phyloP scores from a whole-genome alignment of 1,140 invertebrate genomes.

The Lerema accius region DNA sequence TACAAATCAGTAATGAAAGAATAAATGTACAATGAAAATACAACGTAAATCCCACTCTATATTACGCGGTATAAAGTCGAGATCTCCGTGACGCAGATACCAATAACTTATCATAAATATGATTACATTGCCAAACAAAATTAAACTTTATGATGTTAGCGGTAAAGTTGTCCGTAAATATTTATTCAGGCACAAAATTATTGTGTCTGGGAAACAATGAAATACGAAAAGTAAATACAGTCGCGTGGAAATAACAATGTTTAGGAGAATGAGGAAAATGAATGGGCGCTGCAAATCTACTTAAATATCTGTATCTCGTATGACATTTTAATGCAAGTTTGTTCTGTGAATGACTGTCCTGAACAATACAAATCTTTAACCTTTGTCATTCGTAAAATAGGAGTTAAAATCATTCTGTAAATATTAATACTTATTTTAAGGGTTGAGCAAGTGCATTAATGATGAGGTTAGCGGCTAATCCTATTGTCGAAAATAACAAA shows the following conservation, averaged over 20 bases:
- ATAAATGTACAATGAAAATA: conserved; percentile 2
- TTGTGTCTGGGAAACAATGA: conserved; percentile 31
- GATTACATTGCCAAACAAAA: conserved; percentile 27
- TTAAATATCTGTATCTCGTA: conserved; percentile 15
- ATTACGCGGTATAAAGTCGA: conserved; percentile 9
- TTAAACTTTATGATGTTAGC: conserved; percentile 16
- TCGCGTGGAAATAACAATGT: conserved; percentile 32
- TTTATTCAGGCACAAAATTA: conserved; percentile 20
- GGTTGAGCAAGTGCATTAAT: too few relatives aligned
- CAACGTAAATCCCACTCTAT: conserved; percentile 20
- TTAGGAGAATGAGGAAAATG: conserved; percentile 29
- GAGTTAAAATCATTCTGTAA: too few relatives aligned
- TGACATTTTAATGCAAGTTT: conserved; percentile 16
- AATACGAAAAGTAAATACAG: conserved; percentile 33
- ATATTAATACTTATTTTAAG: too few relatives aligned
- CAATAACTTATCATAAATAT: conserved; percentile 33
- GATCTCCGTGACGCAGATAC: conserved; percentile 1
- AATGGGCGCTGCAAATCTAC: conserved; percentile 20
- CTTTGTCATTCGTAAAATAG: too few relatives aligned
- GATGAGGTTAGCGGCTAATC: too few relatives aligned
- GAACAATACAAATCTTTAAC: neutral
- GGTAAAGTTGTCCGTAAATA: conserved; percentile 17
- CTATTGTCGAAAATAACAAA: too few relatives aligned
- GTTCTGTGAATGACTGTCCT: conserved; percentile 2
- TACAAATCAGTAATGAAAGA: conserved; percentile 34